Percentiles rank a stretch among this genome's conserved stretches.
Evolutionary conservation across 2,797 vertebrate genomes (phyloP).

Genomic region (Psittacula echo): DNA sequence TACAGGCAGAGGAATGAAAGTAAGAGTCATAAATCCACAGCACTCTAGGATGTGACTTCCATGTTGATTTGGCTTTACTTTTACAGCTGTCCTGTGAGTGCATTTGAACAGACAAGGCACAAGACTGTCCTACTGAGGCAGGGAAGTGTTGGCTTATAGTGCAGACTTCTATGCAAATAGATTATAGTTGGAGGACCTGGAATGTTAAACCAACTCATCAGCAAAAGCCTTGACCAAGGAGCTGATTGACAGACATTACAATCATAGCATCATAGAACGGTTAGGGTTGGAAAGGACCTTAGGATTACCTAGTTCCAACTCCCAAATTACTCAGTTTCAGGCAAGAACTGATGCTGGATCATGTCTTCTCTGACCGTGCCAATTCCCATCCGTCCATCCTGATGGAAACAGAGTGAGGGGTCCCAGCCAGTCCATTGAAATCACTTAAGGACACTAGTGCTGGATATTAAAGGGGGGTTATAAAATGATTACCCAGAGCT

Average conservation of each 20-base stretch:
- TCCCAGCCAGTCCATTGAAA: background rate
- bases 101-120: background rate
- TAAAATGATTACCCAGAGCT: background rate
- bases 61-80: background rate
- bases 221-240: background rate
- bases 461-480: background rate
- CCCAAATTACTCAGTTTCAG: background rate
- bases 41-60: background rate
- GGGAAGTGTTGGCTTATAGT: background rate
- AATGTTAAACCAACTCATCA: background rate
- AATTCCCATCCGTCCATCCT: background rate
- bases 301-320: background rate
- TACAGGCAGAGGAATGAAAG: background rate
- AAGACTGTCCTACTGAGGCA: background rate
- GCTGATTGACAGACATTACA: background rate
- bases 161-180: background rate
- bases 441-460: background rate
- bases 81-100: background rate
- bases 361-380: background rate
- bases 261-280: background rate
- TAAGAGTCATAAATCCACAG: background rate
- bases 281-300: background rate
- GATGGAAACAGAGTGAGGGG: background rate
- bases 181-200: background rate
- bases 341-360: background rate